Conservation (phyloP, 1,140 invertebrate species). For the Bombus affinis region DNA sequence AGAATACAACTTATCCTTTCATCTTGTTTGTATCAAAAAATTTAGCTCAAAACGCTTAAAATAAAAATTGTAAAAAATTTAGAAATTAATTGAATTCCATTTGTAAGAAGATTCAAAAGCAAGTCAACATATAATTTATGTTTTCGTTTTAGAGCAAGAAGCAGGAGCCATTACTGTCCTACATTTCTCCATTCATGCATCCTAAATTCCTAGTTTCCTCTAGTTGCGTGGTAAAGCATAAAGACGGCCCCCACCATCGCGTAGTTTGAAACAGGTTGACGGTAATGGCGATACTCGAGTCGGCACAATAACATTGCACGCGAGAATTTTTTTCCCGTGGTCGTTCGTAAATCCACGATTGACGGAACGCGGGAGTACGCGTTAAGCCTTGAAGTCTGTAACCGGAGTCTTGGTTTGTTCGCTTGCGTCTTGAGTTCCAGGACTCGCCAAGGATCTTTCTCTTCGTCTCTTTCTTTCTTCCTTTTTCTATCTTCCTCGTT, state of each 20-base stretch:
- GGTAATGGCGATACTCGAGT: neutral
- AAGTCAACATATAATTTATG: neutral
- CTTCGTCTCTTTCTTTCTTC: constrained; percentile 12
- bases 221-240: neutral
- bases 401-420: constrained; percentile 58
- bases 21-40: neutral
- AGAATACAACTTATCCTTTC: too few species aligned
- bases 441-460: constrained; percentile 61
- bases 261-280: constrained; percentile 7
- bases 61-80: neutral
- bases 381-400: constrained; percentile 62
- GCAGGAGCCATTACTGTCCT: neutral
- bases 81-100: neutral
- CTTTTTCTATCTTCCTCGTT: neutral
- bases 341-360: constrained; percentile 49
- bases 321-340: constrained; percentile 17
- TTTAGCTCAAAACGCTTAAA: neutral
- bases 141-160: neutral
- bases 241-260: neutral
- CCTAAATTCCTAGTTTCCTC: neutral
- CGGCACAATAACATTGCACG: constrained; percentile 11
- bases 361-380: constrained; percentile 57
- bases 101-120: neutral
- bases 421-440: constrained; percentile 56
- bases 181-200: neutral